Evolutionary conservation across 2,888 invertebrate genomes (phyloP).

Genomic region (Cordilura impudica): DNA sequence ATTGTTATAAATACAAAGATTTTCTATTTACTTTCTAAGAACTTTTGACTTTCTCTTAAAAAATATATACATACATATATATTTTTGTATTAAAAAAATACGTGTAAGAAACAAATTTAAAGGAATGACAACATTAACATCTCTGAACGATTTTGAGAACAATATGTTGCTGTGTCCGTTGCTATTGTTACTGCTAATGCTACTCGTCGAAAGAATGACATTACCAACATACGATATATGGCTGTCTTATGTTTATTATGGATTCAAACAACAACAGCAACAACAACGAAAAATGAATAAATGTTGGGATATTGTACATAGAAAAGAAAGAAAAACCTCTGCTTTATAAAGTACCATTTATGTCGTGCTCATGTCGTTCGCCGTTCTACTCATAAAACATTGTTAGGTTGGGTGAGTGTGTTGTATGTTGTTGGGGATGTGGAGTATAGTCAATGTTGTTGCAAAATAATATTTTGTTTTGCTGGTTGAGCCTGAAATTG

Average conservation of each 20-base stretch:
- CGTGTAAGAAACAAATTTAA: slow-evolving; percentile 1
- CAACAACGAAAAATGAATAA: background rate
- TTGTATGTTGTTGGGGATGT: background rate
- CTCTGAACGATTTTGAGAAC: slow-evolving; percentile 6
- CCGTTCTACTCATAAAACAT: slow-evolving; percentile 34
- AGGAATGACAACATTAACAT: background rate
- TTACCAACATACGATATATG: slow-evolving; percentile 20
- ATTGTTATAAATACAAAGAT: too few species aligned
- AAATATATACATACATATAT: too few species aligned
- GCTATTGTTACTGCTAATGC: slow-evolving; percentile 20
- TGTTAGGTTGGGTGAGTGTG: slow-evolving; percentile 7
- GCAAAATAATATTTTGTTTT: background rate
- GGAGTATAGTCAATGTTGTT: slow-evolving; percentile 9
- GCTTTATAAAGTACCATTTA: slow-evolving; percentile 54
- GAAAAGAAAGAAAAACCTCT: background rate
- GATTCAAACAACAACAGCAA: slow-evolving; percentile 19
- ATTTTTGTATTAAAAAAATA: too few species aligned
- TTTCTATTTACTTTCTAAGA: too few species aligned
- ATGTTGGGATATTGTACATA: background rate
- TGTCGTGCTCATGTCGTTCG: slow-evolving; percentile 56
- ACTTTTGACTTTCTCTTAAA: too few species aligned
- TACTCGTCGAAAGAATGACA: slow-evolving; percentile 36
- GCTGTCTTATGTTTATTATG: slow-evolving; percentile 35
- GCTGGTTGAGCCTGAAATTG: slow-evolving; percentile 6
- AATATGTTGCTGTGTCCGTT: slow-evolving; percentile 15